These are phyloP conservation scores for Calephelis perditalis DNA, from an alignment of 2,888 invertebrate species.

Conservation along the genomic window DNA sequence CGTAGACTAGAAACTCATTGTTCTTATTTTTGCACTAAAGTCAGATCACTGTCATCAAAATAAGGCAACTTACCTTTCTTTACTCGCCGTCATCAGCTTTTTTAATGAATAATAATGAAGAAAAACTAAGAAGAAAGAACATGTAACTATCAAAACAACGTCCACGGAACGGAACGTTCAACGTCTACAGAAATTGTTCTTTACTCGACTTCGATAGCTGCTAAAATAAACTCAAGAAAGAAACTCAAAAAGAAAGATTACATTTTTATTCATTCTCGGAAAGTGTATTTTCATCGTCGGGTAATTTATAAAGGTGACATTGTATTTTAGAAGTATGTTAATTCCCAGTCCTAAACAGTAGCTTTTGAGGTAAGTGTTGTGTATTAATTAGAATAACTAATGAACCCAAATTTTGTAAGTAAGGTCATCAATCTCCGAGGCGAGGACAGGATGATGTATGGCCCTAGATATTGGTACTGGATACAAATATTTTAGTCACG, in stretches of 20 bases:
- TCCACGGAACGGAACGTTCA: not conserved
- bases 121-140: conserved; percentile 15
- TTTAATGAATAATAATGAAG: not conserved
- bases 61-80: too few relatives aligned
- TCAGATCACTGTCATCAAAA: too few relatives aligned
- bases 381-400: not conserved
- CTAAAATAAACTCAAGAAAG: not conserved
- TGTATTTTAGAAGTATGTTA: too few relatives aligned
- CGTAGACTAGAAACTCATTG: too few relatives aligned
- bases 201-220: not conserved
- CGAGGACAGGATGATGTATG: too few relatives aligned
- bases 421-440: too few relatives aligned
- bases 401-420: too few relatives aligned
- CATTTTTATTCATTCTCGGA: not conserved
- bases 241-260: not conserved
- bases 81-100: too few relatives aligned
- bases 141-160: conserved; percentile 18
- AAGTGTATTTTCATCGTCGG: not conserved
- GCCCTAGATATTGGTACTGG: too few relatives aligned
- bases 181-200: not conserved
- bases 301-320: not conserved
- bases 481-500: too few relatives aligned
- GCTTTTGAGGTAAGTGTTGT: conserved; percentile 20
- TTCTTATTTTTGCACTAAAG: too few relatives aligned
- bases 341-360: not conserved